phyloP scores from a whole-genome alignment of 2,797 vertebrate genomes.

The Crypturellus tataupa region DNA sequence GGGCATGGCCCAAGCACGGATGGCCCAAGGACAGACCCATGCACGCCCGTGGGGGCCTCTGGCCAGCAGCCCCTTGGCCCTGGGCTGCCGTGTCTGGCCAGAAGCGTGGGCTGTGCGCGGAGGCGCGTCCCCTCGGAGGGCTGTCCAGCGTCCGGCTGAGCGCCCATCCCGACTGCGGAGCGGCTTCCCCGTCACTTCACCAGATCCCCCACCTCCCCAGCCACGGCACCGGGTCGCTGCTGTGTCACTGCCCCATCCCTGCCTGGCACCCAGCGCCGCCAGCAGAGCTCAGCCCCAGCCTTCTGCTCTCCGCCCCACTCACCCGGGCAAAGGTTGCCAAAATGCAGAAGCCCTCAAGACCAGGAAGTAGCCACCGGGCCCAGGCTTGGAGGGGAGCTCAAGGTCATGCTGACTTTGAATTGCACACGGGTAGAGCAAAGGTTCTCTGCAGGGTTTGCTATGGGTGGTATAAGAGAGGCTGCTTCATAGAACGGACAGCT shows the following conservation, averaged over 20 bases:
- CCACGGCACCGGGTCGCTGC: rapidly evolving
- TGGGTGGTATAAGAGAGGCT: background rate
- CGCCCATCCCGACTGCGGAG: too few relatives aligned
- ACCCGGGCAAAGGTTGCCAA: background rate
- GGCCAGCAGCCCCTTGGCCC: background rate
- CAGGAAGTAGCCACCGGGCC: background rate
- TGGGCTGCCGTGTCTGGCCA: background rate
- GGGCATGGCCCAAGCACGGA: too few relatives aligned
- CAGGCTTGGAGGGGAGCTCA: rapidly evolving
- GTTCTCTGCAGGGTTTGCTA: rapidly evolving
- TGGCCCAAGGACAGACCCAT: too few relatives aligned
- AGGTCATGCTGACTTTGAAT: background rate
- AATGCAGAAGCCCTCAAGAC: rapidly evolving
- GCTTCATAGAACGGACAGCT: background rate
- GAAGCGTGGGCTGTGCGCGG: background rate
- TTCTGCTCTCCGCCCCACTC: background rate
- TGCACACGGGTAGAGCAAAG: background rate
- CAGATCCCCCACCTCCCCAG: background rate
- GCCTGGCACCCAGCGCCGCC: rapidly evolving
- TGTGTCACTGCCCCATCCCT: background rate
- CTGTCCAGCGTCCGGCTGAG: background rate
- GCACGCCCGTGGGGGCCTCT: background rate
- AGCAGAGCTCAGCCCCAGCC: rapidly evolving
- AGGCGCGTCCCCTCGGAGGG: background rate
- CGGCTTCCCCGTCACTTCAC: too few relatives aligned